These are phyloP conservation scores for Myotis myotis DNA, from an alignment of 2,797 vertebrate genomes.

Conservation along the genomic window DNA sequence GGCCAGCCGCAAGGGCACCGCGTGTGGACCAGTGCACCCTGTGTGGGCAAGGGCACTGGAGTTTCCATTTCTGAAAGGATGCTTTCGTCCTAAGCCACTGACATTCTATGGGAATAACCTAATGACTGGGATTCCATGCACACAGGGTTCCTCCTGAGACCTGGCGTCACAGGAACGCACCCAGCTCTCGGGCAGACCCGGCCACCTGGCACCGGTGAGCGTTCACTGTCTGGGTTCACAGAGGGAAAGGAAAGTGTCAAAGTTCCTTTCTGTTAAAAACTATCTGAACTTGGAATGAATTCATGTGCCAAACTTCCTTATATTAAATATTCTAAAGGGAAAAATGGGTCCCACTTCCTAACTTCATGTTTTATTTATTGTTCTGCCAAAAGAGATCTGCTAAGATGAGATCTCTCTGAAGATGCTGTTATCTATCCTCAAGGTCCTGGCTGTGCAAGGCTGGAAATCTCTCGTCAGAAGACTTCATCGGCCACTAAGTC, in stretches of 20 bases:
- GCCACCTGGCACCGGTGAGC: background rate
- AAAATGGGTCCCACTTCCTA: conserved; percentile 42
- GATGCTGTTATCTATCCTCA: conserved; percentile 38
- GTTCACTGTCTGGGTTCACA: background rate
- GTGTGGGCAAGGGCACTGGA: background rate
- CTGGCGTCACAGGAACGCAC: background rate
- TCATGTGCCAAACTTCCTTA: background rate
- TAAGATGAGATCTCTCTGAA: conserved; percentile 19
- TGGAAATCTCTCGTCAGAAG: conserved; percentile 47
- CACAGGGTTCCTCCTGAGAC: background rate
- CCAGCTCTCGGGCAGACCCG: background rate
- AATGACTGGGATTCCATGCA: background rate
- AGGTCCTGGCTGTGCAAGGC: conserved; percentile 55
- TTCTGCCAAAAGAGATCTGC: conserved; percentile 46
- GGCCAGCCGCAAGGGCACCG: background rate
- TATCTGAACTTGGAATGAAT: background rate
- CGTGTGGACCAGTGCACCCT: background rate
- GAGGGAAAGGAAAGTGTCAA: background rate
- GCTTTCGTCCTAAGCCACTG: background rate
- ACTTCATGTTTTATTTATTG: conserved; percentile 35
- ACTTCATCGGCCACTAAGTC: background rate
- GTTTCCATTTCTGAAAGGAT: background rate
- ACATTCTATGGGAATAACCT: background rate
- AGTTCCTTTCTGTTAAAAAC: background rate
- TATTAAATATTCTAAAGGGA: background rate